Conservation (phyloP, 2,113 vertebrate genomes). For the Corythornis cristatus region DNA sequence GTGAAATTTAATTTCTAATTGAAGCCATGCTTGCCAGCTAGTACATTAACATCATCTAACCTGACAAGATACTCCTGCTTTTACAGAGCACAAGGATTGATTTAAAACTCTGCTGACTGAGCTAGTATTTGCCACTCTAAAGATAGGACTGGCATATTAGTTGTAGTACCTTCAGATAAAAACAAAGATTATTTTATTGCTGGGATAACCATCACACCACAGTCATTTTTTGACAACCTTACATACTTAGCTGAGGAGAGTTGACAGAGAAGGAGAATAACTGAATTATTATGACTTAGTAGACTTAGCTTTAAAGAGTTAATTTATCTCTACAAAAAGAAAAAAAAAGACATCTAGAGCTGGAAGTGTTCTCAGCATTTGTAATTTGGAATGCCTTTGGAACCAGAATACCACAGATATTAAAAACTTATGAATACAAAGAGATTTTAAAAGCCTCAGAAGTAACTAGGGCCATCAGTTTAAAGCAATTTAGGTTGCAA, state of each 20-base stretch:
- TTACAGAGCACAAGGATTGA: background rate
- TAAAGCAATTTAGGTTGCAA: background rate
- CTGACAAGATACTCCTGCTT: background rate
- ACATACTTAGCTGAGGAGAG: background rate
- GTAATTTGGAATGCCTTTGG: background rate
- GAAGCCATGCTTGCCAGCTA: background rate
- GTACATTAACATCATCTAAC: conserved; percentile 17
- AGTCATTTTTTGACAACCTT: background rate
- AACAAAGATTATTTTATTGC: background rate
- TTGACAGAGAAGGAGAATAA: background rate
- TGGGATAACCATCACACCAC: background rate
- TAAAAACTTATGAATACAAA: background rate
- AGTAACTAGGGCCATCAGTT: background rate
- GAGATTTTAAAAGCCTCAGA: background rate
- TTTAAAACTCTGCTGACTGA: conserved; percentile 8
- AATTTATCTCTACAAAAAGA: background rate
- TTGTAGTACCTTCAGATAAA: conserved; percentile 11
- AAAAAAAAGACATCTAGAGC: background rate
- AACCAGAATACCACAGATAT: background rate
- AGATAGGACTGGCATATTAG: background rate
- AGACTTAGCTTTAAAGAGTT: background rate
- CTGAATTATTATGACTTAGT: background rate
- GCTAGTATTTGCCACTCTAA: background rate
- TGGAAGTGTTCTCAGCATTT: background rate
- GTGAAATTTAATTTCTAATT: background rate